phyloP scores from a whole-genome alignment of 1,140 invertebrate species.

The Diabrotica virgifera region DNA sequence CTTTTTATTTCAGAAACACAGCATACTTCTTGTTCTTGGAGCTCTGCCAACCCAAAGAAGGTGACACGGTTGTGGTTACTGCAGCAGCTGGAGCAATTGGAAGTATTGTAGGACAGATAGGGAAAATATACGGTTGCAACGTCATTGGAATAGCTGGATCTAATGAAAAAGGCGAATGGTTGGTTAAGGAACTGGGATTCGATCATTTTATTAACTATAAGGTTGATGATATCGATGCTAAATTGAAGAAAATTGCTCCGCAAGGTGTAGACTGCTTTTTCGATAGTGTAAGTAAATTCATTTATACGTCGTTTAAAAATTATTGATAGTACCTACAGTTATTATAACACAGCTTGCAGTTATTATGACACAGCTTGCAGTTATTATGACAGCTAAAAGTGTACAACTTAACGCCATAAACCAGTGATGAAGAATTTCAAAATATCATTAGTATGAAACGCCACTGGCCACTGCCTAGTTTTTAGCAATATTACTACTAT shows the following conservation, averaged over 20 bases:
- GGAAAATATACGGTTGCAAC: conserved; percentile 46
- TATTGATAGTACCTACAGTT: too few species aligned
- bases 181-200: conserved; percentile 61
- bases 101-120: conserved; percentile 67
- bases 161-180: conserved; percentile 67
- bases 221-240: conserved; percentile 52
- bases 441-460: too few species aligned
- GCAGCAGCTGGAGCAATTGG: conserved; percentile 69
- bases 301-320: too few species aligned
- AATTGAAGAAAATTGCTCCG: conserved; percentile 61
- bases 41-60: conserved; percentile 62
- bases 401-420: too few species aligned
- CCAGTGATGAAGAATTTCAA: too few species aligned
- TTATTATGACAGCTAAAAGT: too few species aligned
- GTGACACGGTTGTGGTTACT: conserved; percentile 66
- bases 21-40: conserved; percentile 72
- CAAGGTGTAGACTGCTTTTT: conserved; percentile 46
- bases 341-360: too few species aligned
- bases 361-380: too few species aligned
- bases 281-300: conserved; percentile 56
- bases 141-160: conserved; percentile 70
- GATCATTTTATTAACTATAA: conserved; percentile 73
- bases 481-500: too few species aligned
- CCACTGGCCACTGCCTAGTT: too few species aligned
- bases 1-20: conserved; percentile 44